Evolutionary conservation across 1,140 invertebrate species (phyloP).

Genomic region (Caenorhabditis tropicalis): DNA sequence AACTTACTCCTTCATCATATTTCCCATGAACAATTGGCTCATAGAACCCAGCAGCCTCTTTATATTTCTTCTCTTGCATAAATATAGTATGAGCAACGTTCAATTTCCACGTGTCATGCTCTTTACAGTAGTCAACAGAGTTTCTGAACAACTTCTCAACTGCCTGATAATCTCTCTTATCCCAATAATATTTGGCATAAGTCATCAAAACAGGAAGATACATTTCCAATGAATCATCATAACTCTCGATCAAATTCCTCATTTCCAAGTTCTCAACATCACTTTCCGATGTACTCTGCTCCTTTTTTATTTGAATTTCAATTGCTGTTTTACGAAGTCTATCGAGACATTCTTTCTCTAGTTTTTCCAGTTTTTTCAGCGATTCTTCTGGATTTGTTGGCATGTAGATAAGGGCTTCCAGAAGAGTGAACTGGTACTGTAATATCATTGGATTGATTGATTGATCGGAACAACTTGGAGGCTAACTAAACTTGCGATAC

Average conservation of each 20-base stretch:
- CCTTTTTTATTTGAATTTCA: conserved; percentile 41
- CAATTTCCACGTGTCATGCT: conserved; percentile 93
- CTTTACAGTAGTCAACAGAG: conserved; percentile 96
- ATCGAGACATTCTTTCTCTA: conserved; percentile 87
- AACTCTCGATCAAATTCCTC: conserved; percentile 50
- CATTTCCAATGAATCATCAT: conserved; percentile 59
- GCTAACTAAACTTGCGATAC: too few relatives aligned
- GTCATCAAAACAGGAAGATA: conserved; percentile 94
- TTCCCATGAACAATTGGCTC: conserved; percentile 96
- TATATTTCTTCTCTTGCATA: conserved; percentile 91
- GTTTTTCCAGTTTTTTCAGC: conserved; percentile 93
- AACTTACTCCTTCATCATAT: conserved; percentile 81
- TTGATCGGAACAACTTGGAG: too few relatives aligned
- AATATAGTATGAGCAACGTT: conserved; percentile 98
- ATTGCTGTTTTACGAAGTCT: conserved; percentile 40
- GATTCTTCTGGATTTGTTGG: conserved; percentile 96
- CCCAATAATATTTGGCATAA: conserved; percentile 98
- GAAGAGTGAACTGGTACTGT: conserved; percentile 79
- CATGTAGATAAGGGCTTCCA: conserved; percentile 92
- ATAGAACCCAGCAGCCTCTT: conserved; percentile 96
- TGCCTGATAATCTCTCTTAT: conserved; percentile 91
- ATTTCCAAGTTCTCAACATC: conserved; percentile 21
- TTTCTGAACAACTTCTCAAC: conserved; percentile 81
- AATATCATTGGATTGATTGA: too few relatives aligned
- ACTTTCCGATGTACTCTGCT: conserved; percentile 50